Percentiles rank a stretch among this genome's conserved stretches.
phyloP scores from a whole-genome alignment of 2,797 vertebrate genomes.

The Artibeus jamaicensis region DNA sequence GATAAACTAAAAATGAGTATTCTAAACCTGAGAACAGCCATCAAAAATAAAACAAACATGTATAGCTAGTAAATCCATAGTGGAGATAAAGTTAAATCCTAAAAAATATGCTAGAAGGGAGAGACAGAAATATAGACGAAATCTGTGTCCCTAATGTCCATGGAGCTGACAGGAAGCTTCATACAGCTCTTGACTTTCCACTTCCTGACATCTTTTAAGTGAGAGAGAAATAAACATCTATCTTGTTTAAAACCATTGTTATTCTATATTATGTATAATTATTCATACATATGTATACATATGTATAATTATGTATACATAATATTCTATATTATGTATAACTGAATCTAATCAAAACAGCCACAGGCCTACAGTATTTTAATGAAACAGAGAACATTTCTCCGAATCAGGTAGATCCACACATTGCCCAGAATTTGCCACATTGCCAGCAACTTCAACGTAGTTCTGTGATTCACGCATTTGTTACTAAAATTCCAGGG shows the following conservation, averaged over 20 bases:
- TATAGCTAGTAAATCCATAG: background rate
- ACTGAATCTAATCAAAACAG: background rate
- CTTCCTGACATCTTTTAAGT: conserved; percentile 18
- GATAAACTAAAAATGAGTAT: background rate
- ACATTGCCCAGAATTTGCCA: background rate
- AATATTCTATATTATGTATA: background rate
- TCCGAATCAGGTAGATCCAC: background rate
- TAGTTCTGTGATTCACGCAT: background rate
- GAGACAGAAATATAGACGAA: conserved; percentile 19
- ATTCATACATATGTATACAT: no score
- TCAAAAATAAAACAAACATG: background rate
- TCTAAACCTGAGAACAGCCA: background rate
- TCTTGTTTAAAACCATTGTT: background rate
- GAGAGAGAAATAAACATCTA: conserved; percentile 28
- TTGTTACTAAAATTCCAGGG: conserved; percentile 13
- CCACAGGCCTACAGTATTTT: background rate
- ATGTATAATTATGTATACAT: no score
- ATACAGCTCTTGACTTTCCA: background rate
- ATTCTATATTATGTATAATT: background rate
- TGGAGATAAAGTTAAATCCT: conserved; percentile 1
- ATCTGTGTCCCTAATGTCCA: background rate
- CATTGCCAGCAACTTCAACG: background rate
- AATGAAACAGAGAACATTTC: background rate
- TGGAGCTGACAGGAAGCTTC: background rate
- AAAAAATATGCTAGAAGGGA: background rate